Percentiles rank a stretch among this genome's conserved stretches.
phyloP scores from a whole-genome alignment of 64 coral and sea anemone species.

The Actinia tenebrosa region DNA sequence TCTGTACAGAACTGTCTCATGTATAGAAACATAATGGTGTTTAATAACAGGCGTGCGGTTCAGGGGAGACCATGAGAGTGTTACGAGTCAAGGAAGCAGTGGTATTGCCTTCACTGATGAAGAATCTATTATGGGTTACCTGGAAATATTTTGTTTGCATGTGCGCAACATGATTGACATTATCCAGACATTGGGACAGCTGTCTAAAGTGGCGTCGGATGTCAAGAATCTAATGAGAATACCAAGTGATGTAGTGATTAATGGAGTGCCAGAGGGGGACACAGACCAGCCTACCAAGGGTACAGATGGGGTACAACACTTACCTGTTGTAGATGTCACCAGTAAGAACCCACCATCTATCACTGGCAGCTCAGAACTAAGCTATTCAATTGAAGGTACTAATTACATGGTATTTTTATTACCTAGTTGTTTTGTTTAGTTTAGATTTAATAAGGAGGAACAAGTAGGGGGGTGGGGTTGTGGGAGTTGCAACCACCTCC shows the following conservation, averaged over 20 bases:
- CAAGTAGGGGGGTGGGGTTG: no score
- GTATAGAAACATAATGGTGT: no score
- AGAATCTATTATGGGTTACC: constrained; percentile 77
- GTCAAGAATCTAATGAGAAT: constrained; percentile 68
- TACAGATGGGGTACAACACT: not conserved
- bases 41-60: constrained; percentile 37
- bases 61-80: constrained; percentile 69
- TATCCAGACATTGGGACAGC: constrained; percentile 85
- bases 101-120: constrained; percentile 90
- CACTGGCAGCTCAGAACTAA: constrained; percentile 49
- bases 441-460: no score
- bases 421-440: no score
- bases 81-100: constrained; percentile 57
- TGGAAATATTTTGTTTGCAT: constrained; percentile 88
- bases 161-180: constrained; percentile 97
- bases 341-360: constrained; percentile 39
- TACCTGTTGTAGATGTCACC: not conserved
- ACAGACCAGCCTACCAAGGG: constrained; percentile 19
- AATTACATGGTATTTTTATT: not conserved
- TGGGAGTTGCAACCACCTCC: no score
- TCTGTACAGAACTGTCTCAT: no score
- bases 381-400: constrained; percentile 49
- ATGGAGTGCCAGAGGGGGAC: constrained; percentile 34
- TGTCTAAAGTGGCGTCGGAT: constrained; percentile 53
- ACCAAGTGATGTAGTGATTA: constrained; percentile 42